These are phyloP conservation scores for Drosophila sordidapex DNA, from an alignment of 2,888 invertebrate species.

Conservation along the genomic window DNA sequence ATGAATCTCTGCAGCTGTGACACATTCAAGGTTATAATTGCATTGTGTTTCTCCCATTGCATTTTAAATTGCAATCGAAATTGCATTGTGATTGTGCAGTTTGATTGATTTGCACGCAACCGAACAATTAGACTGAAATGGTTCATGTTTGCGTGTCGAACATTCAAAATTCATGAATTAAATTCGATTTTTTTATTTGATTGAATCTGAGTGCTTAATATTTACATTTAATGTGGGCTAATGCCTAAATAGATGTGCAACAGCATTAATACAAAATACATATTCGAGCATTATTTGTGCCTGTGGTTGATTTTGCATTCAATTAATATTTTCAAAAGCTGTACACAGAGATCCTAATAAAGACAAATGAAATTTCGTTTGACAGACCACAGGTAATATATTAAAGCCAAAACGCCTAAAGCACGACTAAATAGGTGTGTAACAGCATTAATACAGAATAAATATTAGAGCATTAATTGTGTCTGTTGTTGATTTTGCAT, in stretches of 20 bases:
- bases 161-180: constrained; percentile 1
- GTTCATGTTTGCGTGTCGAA: not conserved
- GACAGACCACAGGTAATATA: not conserved
- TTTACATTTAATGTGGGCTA: not conserved
- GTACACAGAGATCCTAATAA: not conserved
- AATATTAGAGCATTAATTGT: not conserved
- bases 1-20: not conserved
- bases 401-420: no score
- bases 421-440: not conserved
- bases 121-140: not conserved
- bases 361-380: not conserved
- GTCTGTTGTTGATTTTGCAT: no score
- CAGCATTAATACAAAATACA: not conserved
- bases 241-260: not conserved
- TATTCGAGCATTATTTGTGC: not conserved
- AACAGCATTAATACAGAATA: not conserved
- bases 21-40: not conserved
- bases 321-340: not conserved
- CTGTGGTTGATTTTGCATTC: not conserved
- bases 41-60: not conserved
- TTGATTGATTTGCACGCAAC: constrained; percentile 12
- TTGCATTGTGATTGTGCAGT: constrained; percentile 2
- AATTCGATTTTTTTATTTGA: not conserved
- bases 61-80: constrained; percentile 5
- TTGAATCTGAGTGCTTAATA: not conserved